A percentile compares a stretch with the other conserved stretches of the same genome.
phyloP scores from a whole-genome alignment of 2,113 vertebrate genomes.

The Catharus bicknelli region DNA sequence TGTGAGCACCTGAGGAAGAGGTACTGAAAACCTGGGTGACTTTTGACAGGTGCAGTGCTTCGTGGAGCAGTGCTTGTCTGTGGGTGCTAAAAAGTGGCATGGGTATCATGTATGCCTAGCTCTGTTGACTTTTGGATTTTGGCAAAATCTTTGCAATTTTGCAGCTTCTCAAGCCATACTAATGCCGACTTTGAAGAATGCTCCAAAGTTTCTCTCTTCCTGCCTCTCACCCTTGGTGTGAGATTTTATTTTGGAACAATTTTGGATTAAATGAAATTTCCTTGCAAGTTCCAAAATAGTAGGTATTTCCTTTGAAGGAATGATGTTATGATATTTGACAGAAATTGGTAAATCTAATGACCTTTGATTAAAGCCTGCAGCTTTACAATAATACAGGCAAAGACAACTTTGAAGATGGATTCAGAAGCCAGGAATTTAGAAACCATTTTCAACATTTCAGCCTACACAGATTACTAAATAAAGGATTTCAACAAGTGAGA shows the following conservation, averaged over 20 bases:
- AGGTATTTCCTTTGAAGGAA: slow-evolving; percentile 58
- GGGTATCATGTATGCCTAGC: neutral
- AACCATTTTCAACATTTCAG: slow-evolving; percentile 51
- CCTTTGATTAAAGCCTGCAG: slow-evolving; percentile 69
- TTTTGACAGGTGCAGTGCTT: neutral
- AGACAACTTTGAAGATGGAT: slow-evolving; percentile 46
- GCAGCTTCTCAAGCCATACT: neutral
- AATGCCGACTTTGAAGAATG: neutral
- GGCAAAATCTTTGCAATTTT: neutral
- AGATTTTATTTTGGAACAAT: slow-evolving; percentile 47
- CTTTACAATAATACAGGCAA: slow-evolving; percentile 56
- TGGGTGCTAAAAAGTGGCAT: neutral
- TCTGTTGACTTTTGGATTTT: neutral
- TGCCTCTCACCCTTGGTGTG: neutral
- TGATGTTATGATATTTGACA: slow-evolving; percentile 42
- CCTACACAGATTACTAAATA: slow-evolving; percentile 46
- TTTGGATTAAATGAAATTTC: slow-evolving; percentile 29
- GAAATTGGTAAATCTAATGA: slow-evolving; percentile 51
- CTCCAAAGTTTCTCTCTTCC: neutral
- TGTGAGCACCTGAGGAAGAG: neutral
- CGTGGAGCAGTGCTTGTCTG: neutral
- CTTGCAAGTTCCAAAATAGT: slow-evolving; percentile 46
- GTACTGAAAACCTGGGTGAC: neutral
- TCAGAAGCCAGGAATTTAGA: slow-evolving; percentile 58
- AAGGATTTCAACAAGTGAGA: slow-evolving; percentile 54